Evolutionary conservation across 2,888 invertebrate genomes (phyloP), one percentile per base, ranked within the genome.

Genomic region (Lissonota sp.): DNA sequence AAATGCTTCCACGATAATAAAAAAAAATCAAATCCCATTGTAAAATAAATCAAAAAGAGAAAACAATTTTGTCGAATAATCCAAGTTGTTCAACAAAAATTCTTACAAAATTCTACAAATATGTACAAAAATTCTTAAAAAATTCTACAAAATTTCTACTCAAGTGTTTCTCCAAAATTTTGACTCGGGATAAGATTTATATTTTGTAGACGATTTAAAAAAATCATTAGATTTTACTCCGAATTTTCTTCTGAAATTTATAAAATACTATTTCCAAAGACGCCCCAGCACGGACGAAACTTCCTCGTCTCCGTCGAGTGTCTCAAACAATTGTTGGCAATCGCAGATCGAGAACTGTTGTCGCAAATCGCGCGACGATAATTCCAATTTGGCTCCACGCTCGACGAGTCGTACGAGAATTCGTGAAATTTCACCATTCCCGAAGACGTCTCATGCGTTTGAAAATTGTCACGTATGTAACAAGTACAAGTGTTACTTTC

Each of bases 381-480:
- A 12, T 44, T 40, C 46, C 8, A 44, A 37, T 57, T 71, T 57
- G 6, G 39, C n/a, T 5, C 26, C 37, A 14, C 6, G 46, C 51
- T 70, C 75, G 63, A 44, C 53, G 26, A 40, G 58, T 64, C 70
- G 58, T 42, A 66, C 62, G 77, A 66, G 64, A 79, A 78, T 57
- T 37, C 10, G 67, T 10, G 77, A 83, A 76, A 66, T 70, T 60
- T 78, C 83, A 26, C 64, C 74, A 3, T 60, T 83, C 63, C 84
- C 84, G 40, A 82, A 79, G 8, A 84, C 66, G 79, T 82, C 72
- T 12, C 89, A 87, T 58, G 72, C 86, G 12, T 87, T 87, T 26
- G 90, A 89, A 16, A 88, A 85, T 44, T 92, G 92, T 71, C 87
- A 89, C 1, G 87, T 92, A 58, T 92, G 92, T 75, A 87, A 86